Base-by-base conservation (phyloP, 2,888 invertebrate genomes). In the Vandiemenella viatica region DNA sequence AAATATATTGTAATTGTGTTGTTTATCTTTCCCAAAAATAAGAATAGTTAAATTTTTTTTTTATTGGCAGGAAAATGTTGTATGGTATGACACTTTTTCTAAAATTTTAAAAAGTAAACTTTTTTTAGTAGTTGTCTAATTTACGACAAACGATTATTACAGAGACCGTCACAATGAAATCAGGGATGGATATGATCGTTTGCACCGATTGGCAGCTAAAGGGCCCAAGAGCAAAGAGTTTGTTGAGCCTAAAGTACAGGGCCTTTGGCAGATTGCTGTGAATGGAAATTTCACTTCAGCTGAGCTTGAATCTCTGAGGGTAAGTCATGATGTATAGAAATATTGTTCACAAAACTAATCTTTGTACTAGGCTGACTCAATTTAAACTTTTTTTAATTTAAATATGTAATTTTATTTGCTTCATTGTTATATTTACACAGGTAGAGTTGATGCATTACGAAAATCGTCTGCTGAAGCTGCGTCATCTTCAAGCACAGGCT, bases 181-280 rank as follows among this genome's bases (percentile, higher is more conserved):
- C 19, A 77, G 83, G 56, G 83, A 85, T 58, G 83, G 83, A 37
- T 87, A 78, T 61, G 89, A 90, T 60, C 75, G 77, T 21, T 66
- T 91, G 23, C 80, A 84, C 57, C 74, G 81, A 47, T 66, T 84
- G 50, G 76, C 88, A 17, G 77, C 83, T 1, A 77, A 77, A 65
- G 89, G 82, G 60, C 85, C 87, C 0, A 77, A 80, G 50, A 84
- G 83, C 60, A 80, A 79, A 62, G 90, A 90, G 61, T 95, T 95
- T 63, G 76, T 87, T 40, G 93, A 95, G 61, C 87, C 89, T 0
- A 86, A 89, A 68, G 92, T 93, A 1, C 84, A 88, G 64, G 83
- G 83, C 1, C 67, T 95, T 22, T 95, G 93, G 93, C 78, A 77
- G 57, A 69, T 86, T 50, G 93, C 92, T 3, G 63, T 80, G 16